phyloP scores from a whole-genome alignment of 2,888 invertebrate species.

The Heliconius charithonia region DNA sequence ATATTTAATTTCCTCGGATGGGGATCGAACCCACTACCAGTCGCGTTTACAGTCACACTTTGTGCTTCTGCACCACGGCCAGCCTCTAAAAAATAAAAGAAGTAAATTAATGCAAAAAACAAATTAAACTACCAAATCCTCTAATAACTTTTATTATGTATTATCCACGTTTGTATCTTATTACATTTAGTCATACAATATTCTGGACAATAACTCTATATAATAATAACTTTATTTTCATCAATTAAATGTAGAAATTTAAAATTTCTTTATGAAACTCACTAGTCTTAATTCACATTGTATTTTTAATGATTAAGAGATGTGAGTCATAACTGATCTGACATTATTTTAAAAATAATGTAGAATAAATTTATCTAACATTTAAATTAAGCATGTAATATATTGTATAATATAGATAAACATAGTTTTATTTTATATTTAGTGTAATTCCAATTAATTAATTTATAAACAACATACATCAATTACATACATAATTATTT shows the following conservation, averaged over 20 bases:
- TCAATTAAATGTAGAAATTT: background rate
- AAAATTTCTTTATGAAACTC: background rate
- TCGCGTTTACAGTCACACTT: too few relatives aligned
- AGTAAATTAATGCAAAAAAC: background rate
- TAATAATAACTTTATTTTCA: background rate
- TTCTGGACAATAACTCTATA: background rate
- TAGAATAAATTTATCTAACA: background rate
- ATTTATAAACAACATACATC: background rate
- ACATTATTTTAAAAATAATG: constrained; percentile 7
- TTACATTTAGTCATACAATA: background rate
- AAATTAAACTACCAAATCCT: background rate
- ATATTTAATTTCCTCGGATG: too few relatives aligned
- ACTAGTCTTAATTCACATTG: background rate
- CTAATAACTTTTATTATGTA: constrained; percentile 5
- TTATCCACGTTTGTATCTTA: background rate
- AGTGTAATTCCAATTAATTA: background rate
- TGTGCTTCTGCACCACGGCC: too few relatives aligned
- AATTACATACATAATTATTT: background rate
- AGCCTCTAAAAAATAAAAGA: too few relatives aligned
- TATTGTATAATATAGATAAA: background rate
- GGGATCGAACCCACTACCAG: too few relatives aligned
- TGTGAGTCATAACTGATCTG: background rate
- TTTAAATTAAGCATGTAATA: constrained; percentile 13
- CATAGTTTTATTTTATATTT: background rate
- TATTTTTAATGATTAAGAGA: background rate